Percentiles rank a stretch among this genome's conserved stretches.
Evolutionary conservation across 1,140 invertebrate species (phyloP).

Genomic region (Oncopeltus fasciatus): DNA sequence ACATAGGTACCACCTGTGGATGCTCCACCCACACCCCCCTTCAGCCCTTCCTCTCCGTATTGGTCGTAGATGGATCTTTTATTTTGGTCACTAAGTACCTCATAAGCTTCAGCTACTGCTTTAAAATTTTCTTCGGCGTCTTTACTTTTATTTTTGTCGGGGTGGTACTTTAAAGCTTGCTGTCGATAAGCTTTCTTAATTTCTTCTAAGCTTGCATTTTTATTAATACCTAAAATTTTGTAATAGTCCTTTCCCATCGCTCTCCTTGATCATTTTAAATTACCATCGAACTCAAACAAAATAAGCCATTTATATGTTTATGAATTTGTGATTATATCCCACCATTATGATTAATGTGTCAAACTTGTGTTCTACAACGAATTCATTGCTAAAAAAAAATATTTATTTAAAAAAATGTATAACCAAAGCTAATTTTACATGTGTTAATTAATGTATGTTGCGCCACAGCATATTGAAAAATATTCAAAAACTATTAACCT

Average conservation of each 20-base stretch:
- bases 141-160: conserved; percentile 89
- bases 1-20: conserved; percentile 50
- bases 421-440: no score
- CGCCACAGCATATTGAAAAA: no score
- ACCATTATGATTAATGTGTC: no score
- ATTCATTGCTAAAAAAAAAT: no score
- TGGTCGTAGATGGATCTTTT: conserved; percentile 58
- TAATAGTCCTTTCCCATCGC: conserved; percentile 70
- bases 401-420: no score
- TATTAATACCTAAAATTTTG: conserved; percentile 74
- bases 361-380: no score
- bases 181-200: conserved; percentile 97
- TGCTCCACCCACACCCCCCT: conserved; percentile 36
- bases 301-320: no score
- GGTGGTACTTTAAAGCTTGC: conserved; percentile 94
- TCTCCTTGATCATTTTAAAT: no score
- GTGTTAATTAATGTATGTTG: no score
- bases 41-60: conserved; percentile 72
- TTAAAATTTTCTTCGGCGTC: conserved; percentile 56
- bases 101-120: conserved; percentile 39
- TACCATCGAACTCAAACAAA: no score
- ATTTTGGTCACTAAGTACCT: conserved; percentile 56
- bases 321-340: no score
- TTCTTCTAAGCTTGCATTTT: conserved; percentile 73
- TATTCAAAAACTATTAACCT: no score